A percentile compares a stretch with the other conserved stretches of the same genome.
Conservation (phyloP, 2,113 vertebrate species). For the Heterotis niloticus region DNA sequence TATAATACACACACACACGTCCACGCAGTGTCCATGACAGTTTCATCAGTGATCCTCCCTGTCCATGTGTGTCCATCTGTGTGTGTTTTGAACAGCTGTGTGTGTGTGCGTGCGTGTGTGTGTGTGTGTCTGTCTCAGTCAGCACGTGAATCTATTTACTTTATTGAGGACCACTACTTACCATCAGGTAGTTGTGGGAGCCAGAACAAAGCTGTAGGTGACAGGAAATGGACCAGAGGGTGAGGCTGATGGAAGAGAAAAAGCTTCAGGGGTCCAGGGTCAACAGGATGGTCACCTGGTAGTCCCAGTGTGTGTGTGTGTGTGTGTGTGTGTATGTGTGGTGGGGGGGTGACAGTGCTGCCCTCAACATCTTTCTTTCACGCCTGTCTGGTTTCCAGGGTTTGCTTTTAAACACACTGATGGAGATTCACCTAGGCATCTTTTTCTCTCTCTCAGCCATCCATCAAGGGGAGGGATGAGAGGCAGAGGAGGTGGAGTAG, state of each 20-base stretch:
- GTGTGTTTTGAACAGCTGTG: too few species aligned
- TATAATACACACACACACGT: constrained; percentile 11
- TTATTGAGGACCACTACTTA: background rate
- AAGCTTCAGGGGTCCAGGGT: too few species aligned
- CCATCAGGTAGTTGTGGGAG: too few species aligned
- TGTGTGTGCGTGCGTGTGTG: background rate
- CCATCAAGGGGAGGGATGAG: constrained; percentile 67
- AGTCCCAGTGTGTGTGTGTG: background rate
- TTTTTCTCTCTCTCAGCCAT: constrained; percentile 50
- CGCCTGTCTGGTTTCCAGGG: background rate
- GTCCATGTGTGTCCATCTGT: background rate
- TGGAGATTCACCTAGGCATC: background rate
- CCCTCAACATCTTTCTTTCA: too few species aligned
- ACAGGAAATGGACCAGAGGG: too few species aligned
- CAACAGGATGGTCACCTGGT: too few species aligned
- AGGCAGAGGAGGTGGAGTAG: constrained; percentile 66
- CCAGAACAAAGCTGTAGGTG: background rate
- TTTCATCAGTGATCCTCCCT: background rate
- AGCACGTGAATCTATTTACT: background rate
- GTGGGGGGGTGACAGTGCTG: background rate
- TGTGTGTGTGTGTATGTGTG: background rate
- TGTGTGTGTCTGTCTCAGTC: background rate
- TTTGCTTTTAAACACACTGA: too few species aligned
- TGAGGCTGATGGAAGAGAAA: too few species aligned
- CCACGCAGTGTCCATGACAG: constrained; percentile 8